Base-by-base conservation (phyloP, 2,888 invertebrate species). In the Phortica magna region DNA sequence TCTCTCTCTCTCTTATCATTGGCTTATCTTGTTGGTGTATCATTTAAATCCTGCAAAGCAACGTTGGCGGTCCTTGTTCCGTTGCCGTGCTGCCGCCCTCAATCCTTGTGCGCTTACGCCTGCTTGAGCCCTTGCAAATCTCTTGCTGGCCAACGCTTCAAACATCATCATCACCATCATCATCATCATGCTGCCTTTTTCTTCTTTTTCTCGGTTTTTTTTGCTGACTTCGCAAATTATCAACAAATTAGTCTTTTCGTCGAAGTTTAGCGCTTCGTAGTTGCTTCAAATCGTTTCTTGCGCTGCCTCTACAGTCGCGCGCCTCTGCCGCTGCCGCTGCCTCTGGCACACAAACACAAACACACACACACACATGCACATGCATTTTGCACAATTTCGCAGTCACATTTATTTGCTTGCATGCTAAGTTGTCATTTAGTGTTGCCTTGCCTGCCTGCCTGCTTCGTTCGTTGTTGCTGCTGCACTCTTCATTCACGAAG, bases 171-270 rank as follows among this genome's bases (percentile, higher is more conserved):
- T 48, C 75, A 53, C 42, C 68, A 57, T 39, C 73, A 65, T 22
- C 55, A 67, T 14, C n/a, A 42, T 67, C 17, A 9, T 17, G 1
- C 42, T 41, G 31, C 3, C 12, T 31, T 1, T 67, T 19, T 2
- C 10, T 19, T 19, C 7, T 68, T 41, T 10, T 19, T n/a, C n/a
- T n/a, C n/a, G n/a, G 12, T 7, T 68, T 6, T 10, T 68, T 74
- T 55, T 31, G 2, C 59, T 57, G 57, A 42, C 53, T 78, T 88
- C 83, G 84, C 90, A 89, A 90, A 90, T 90, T 90, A 90, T 90
- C 89, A 90, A 88, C 90, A 90, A 86, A 88, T 86, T 86, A 86
- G 86, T 81, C 85, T 88, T 88, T 86, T 86, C 88, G 86, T 85
- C 86, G 88, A 90, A 89, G 82, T 83, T 83, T 83, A 81, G 75